These are phyloP conservation scores for Cabera pusaria DNA, from an alignment of 2,888 invertebrate species.

Conservation along the genomic window DNA sequence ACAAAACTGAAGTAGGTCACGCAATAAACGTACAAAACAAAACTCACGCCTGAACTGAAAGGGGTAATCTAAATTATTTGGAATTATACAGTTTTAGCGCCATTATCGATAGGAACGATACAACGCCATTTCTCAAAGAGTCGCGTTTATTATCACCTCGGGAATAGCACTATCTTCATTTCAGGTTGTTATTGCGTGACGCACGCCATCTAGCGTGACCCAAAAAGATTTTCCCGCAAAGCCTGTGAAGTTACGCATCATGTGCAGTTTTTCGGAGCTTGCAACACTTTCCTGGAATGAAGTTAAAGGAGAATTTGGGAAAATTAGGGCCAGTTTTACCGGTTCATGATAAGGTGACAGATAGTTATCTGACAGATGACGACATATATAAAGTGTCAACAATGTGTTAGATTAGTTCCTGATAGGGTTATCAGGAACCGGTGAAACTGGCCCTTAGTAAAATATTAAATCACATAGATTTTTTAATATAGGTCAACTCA, in stretches of 20 bases:
- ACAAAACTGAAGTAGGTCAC: constrained; percentile 16
- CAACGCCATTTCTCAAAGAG: constrained; percentile 39
- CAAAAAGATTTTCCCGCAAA: constrained; percentile 21
- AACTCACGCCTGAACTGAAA: constrained; percentile 17
- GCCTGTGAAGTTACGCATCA: constrained; percentile 12
- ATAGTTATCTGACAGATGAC: too few species aligned
- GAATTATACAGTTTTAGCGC: constrained; percentile 43
- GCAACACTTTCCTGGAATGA: too few species aligned
- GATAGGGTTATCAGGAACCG: too few species aligned
- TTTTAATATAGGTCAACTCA: too few species aligned
- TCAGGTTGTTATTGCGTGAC: constrained; percentile 48
- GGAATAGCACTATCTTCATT: constrained; percentile 50
- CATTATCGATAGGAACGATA: constrained; percentile 38
- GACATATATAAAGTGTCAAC: too few species aligned
- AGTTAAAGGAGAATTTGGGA: too few species aligned
- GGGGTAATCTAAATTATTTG: constrained; percentile 30
- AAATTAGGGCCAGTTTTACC: too few species aligned
- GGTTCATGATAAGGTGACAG: too few species aligned
- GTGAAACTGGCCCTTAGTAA: too few species aligned
- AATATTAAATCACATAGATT: too few species aligned
- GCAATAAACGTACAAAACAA: constrained; percentile 17
- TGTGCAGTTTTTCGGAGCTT: constrained; percentile 9
- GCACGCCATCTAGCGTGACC: constrained; percentile 57
- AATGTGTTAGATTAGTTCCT: too few species aligned
- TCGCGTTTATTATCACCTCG: constrained; percentile 49